These are phyloP conservation scores for Quadroppia sp. DNA, from an alignment of 2,888 invertebrate species.

Conservation along the genomic window DNA sequence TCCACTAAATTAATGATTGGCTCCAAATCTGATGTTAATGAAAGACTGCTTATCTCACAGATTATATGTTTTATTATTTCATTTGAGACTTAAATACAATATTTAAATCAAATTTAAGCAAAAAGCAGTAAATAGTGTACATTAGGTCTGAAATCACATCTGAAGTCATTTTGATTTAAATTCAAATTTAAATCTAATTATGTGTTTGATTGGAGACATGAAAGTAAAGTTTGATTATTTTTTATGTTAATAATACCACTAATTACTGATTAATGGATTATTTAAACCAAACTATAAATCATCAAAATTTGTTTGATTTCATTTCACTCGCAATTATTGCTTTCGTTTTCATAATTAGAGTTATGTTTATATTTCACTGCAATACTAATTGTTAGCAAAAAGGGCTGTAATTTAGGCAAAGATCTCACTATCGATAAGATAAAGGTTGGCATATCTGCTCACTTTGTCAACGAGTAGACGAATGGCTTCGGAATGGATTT, in stretches of 20 bases:
- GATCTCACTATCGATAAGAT: conserved; percentile 28
- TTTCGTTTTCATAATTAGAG: conserved; percentile 8
- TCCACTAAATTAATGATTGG: not conserved
- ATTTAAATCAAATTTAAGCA: not conserved
- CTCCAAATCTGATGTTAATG: conserved; percentile 5
- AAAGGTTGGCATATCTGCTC: not conserved
- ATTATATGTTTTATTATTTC: not conserved
- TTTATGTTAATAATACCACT: conserved; percentile 6
- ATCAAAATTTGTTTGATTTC: conserved; percentile 24
- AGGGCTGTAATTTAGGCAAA: not conserved
- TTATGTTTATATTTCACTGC: conserved; percentile 2
- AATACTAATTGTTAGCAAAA: conserved; percentile 16
- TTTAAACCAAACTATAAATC: conserved; percentile 11
- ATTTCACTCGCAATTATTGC: conserved; percentile 12
- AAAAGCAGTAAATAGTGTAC: too few species aligned
- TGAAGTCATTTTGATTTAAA: not conserved
- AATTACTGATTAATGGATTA: conserved; percentile 20
- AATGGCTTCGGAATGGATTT: not conserved
- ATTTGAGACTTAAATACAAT: too few species aligned
- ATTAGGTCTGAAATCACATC: not conserved
- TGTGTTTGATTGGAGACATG: not conserved
- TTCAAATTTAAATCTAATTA: not conserved
- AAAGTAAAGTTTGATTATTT: too few species aligned
- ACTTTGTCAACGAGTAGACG: not conserved
- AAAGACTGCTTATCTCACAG: conserved; percentile 1